A percentile compares a stretch with the other conserved stretches of the same genome.
Conservation (phyloP, 2,113 vertebrate genomes). For the Pogonocichla stellata region DNA sequence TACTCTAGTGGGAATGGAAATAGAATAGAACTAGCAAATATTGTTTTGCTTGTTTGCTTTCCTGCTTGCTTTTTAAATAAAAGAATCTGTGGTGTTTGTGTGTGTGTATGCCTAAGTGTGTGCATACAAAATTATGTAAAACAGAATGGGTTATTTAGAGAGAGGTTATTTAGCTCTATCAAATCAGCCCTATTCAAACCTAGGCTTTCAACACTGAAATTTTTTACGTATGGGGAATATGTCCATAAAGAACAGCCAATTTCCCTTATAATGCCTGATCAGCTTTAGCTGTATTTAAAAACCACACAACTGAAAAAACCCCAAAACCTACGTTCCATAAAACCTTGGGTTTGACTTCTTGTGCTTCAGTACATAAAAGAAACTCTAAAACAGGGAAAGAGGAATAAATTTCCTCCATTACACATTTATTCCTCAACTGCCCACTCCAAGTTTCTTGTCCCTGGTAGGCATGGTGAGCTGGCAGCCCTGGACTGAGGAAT, state of each 20-base stretch:
- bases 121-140: background rate
- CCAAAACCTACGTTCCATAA: background rate
- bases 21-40: background rate
- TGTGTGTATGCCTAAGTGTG: background rate
- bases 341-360: background rate
- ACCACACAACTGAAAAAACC: background rate
- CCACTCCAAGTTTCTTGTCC: background rate
- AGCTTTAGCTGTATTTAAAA: background rate
- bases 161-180: background rate
- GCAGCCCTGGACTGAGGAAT: background rate
- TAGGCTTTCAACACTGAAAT: background rate
- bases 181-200: background rate
- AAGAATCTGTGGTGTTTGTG: background rate
- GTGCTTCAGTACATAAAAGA: background rate
- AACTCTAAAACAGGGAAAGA: background rate
- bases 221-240: background rate
- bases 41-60: background rate
- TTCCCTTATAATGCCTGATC: background rate
- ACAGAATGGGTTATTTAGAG: background rate
- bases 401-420: background rate
- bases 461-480: background rate
- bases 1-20: constrained; percentile 26
- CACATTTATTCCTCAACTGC: background rate
- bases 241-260: background rate
- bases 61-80: background rate